Evolutionary conservation across 2,113 vertebrate genomes (phyloP), one percentile per base, ranked within the genome.

Genomic region (Cathartes aura): DNA sequence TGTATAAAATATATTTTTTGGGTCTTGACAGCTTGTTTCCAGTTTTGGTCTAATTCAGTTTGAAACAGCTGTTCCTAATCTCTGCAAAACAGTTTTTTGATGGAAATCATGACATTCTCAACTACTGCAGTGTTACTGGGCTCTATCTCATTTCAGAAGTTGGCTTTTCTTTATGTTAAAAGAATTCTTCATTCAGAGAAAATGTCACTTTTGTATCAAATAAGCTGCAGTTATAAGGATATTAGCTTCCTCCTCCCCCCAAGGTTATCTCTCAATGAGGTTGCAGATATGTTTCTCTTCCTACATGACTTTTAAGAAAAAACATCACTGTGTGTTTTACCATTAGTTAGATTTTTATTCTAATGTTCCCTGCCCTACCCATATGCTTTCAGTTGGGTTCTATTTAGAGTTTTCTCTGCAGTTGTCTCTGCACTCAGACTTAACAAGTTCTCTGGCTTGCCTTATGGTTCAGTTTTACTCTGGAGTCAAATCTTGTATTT

Each of bases 51-150:
- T 97, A 96, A 97, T 94, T 97, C 91, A n/a, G 66, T 93, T 96
- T 78, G 94, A 97, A 97, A 95, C 90, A 95, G 89, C 96, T 97
- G 94, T 95, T 97, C 81, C 93, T 97, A 76, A 90, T 93, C 90
- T 89, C 82, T 87, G 86, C 95, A 90, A 95, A 94, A 95, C 92
- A 92, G 30, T 83, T 82, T 93, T 89, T 58, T 95, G 94, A 94
- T 95, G 93, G 89, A 96, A 97, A 96, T 93, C 72, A 76, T 91
- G 91, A 95, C 95, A 85, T 96, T 96, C 96, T 91, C 91, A 91
- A 79, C 94, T 95, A 15, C 84, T 91, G 83, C 91, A 87, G 87
- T 48, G 55, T 90, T 95, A 48, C 72, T 45, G 87, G n/a, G 96
- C n/a, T 75, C 63, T 60, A 2, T 59, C 64, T 96, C 11, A 2